Evolutionary conservation across 1,140 invertebrate genomes (phyloP).

Genomic region (Papilio polytes): DNA sequence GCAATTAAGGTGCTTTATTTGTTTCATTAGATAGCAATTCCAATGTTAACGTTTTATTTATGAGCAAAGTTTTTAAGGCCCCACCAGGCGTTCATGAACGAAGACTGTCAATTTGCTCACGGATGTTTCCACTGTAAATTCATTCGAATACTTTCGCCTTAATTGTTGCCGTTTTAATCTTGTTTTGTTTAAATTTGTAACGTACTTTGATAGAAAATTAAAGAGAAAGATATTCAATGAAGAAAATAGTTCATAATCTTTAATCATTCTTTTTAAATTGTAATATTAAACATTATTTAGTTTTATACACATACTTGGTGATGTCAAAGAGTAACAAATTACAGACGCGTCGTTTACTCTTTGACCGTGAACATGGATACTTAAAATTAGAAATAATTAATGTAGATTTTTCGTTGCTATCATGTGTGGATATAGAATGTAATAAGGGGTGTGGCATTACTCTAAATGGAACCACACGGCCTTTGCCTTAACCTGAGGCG

Average conservation of each 20-base stretch:
- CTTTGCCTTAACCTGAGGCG: background rate
- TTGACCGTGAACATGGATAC: background rate
- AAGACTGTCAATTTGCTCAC: constrained; percentile 33
- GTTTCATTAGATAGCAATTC: constrained; percentile 62
- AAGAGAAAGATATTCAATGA: background rate
- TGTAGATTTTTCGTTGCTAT: background rate
- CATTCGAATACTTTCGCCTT: background rate
- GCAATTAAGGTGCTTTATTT: constrained; percentile 65
- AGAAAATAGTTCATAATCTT: background rate
- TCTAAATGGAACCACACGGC: background rate
- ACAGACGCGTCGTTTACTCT: background rate
- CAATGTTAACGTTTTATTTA: constrained; percentile 57
- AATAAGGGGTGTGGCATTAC: background rate
- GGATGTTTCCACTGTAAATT: background rate
- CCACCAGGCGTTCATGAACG: background rate
- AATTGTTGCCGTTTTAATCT: constrained; percentile 7
- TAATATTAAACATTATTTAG: background rate
- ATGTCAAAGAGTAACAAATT: background rate
- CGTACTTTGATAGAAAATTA: background rate
- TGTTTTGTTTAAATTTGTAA: background rate
- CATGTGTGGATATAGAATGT: background rate
- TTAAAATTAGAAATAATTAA: background rate
- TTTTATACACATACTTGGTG: background rate
- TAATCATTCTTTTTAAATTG: background rate
- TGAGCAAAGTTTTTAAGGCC: constrained; percentile 49